These are phyloP conservation scores for Sebastes diploproa DNA, from an alignment of 2,797 vertebrate genomes.

Conservation along the genomic window DNA sequence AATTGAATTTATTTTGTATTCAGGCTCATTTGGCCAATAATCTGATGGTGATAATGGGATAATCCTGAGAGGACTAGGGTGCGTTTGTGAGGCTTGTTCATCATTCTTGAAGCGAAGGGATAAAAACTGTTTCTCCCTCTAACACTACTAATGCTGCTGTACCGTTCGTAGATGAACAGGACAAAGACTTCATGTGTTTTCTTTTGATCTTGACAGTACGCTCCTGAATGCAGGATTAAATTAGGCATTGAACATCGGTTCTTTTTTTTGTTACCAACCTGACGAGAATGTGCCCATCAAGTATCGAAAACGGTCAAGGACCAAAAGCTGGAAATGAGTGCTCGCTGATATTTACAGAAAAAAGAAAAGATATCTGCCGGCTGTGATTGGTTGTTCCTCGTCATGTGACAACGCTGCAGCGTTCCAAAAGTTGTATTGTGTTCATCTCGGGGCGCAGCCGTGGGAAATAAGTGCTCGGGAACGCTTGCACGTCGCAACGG, in stretches of 20 bases:
- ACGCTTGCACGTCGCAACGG: no score
- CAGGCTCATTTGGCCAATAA: not conserved
- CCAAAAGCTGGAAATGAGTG: not conserved
- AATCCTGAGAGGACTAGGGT: not conserved
- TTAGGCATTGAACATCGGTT: not conserved
- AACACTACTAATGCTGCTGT: not conserved
- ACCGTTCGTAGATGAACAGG: not conserved
- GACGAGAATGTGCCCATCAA: not conserved
- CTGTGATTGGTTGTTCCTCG: no score
- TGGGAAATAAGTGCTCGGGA: no score
- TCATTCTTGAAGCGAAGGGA: not conserved
- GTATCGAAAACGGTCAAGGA: not conserved
- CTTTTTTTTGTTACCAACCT: not conserved
- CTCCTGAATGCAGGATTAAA: not conserved
- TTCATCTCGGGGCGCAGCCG: no score
- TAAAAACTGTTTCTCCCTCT: not conserved
- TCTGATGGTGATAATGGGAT: not conserved
- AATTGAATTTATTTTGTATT: constrained; percentile 19
- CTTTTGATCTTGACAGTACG: not conserved
- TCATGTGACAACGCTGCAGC: no score
- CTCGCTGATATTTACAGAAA: not conserved
- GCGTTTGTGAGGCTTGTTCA: not conserved
- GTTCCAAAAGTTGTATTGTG: no score
- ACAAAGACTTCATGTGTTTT: not conserved
- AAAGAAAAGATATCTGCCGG: no score